phyloP scores from a whole-genome alignment of 2,888 invertebrate genomes.

The Acholoe squamosa region DNA sequence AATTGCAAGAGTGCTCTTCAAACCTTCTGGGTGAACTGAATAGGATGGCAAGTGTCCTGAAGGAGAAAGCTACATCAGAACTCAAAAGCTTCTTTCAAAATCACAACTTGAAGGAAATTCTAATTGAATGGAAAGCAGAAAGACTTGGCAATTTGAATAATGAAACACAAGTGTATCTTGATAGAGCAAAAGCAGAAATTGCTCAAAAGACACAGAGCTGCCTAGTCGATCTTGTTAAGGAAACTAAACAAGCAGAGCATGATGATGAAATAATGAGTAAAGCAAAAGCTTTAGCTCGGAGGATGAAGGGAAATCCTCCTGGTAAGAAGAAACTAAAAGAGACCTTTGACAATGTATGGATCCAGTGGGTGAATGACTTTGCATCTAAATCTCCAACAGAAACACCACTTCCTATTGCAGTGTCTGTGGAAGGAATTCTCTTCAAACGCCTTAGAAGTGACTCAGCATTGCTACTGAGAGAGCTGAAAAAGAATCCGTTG shows the following conservation, averaged over 20 bases:
- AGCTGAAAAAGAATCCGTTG: slow-evolving; percentile 14
- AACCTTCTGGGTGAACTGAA: background rate
- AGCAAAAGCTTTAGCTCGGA: background rate
- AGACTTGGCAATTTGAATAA: background rate
- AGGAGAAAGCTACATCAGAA: background rate
- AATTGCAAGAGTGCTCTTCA: background rate
- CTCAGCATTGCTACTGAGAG: background rate
- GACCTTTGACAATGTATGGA: background rate
- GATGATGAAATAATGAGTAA: background rate
- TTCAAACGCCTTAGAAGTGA: background rate
- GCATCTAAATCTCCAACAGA: background rate
- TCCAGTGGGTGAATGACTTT: background rate
- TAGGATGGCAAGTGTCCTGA: too few relatives aligned
- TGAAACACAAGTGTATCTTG: background rate
- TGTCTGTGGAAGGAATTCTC: background rate
- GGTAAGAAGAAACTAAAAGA: background rate
- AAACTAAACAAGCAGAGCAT: background rate
- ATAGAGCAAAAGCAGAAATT: too few relatives aligned
- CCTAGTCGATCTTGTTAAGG: background rate
- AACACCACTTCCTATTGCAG: background rate
- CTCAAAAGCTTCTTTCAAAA: slow-evolving; percentile 37
- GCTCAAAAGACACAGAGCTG: too few relatives aligned
- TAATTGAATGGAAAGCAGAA: slow-evolving; percentile 57
- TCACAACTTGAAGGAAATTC: slow-evolving; percentile 6
- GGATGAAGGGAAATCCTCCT: background rate